These are phyloP conservation scores for Panzeria rudis DNA, from an alignment of 2,888 invertebrate species.

Conservation along the genomic window DNA sequence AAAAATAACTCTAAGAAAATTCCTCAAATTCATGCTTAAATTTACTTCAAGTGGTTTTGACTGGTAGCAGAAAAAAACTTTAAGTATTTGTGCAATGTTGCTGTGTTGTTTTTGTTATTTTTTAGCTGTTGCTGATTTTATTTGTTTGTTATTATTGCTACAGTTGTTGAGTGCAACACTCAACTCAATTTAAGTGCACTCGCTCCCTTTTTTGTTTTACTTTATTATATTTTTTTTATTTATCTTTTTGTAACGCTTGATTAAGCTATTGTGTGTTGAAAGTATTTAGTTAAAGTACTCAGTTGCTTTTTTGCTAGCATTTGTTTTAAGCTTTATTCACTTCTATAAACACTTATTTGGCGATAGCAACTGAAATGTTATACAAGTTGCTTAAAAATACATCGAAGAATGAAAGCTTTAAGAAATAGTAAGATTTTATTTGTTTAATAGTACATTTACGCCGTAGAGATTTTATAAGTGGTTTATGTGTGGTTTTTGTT, in stretches of 20 bases:
- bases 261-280: slow-evolving; percentile 69
- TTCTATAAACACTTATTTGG: slow-evolving; percentile 45
- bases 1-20: slow-evolving; percentile 48
- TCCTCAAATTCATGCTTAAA: slow-evolving; percentile 57
- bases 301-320: slow-evolving; percentile 19
- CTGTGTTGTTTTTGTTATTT: slow-evolving; percentile 11
- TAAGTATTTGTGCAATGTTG: slow-evolving; percentile 9
- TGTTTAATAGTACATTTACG: no score
- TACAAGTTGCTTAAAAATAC: neutral
- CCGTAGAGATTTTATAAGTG: no score
- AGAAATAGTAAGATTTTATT: neutral
- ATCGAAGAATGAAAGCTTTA: neutral
- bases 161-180: slow-evolving; percentile 67
- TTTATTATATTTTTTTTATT: neutral
- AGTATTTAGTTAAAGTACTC: slow-evolving; percentile 69
- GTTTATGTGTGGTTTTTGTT: no score
- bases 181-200: slow-evolving; percentile 65
- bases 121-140: slow-evolving; percentile 43
- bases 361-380: slow-evolving; percentile 19
- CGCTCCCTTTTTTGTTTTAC: slow-evolving; percentile 22
- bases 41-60: slow-evolving; percentile 66
- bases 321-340: slow-evolving; percentile 32
- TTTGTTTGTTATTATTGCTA: slow-evolving; percentile 38
- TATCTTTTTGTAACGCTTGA: slow-evolving; percentile 62
- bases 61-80: slow-evolving; percentile 36